A percentile compares a stretch with the other conserved stretches of the same genome.
Evolutionary conservation across 2,113 vertebrate genomes (phyloP).

Genomic region (Heterochromis multidens): DNA sequence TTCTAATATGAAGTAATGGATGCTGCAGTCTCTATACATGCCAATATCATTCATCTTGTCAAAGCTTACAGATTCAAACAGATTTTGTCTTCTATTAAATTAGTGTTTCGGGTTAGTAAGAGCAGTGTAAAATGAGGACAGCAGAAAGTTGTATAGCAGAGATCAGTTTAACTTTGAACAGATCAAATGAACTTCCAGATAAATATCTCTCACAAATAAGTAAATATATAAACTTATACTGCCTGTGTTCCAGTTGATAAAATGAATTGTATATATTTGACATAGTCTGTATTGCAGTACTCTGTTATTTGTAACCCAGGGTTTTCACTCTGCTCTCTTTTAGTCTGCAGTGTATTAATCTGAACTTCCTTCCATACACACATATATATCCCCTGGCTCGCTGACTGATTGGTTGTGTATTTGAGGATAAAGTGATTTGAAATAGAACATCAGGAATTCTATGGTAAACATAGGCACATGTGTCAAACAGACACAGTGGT

Average conservation of each 20-base stretch:
- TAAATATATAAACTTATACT: not conserved
- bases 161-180: not conserved
- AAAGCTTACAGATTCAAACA: not conserved
- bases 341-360: not conserved
- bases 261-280: not conserved
- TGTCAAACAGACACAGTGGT: not conserved
- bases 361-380: not conserved
- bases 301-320: not conserved
- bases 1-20: not conserved
- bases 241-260: not conserved
- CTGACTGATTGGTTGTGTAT: slow-evolving; percentile 24
- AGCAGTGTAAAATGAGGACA: not conserved
- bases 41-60: not conserved
- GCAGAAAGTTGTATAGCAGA: not conserved
- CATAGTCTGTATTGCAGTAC: not conserved
- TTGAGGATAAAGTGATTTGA: not conserved
- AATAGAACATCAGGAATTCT: not conserved
- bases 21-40: not conserved
- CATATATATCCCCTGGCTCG: too few species aligned
- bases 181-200: not conserved
- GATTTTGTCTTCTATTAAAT: not conserved
- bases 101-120: not conserved
- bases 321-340: not conserved
- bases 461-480: not conserved
- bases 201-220: not conserved